A percentile compares a stretch with the other conserved stretches of the same genome.
Conservation (phyloP, 2,888 invertebrate genomes). For the Drosophila buzzatii region DNA sequence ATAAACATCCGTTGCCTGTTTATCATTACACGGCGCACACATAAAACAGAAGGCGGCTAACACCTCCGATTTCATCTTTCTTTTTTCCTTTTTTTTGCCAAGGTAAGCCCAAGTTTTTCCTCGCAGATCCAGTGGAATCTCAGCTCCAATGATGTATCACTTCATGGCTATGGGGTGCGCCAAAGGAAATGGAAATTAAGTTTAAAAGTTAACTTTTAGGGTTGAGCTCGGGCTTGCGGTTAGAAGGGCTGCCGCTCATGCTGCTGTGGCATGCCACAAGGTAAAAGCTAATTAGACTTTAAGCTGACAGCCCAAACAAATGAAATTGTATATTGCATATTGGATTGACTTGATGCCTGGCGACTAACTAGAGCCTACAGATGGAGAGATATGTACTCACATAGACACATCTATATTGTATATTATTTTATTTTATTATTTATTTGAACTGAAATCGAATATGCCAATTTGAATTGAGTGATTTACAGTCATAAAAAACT, state of each 20-base stretch:
- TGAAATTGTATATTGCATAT: conserved; percentile 33
- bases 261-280: conserved; percentile 63
- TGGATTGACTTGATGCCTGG: neutral
- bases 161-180: conserved; percentile 11
- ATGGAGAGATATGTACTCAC: no score
- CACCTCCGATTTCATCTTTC: conserved; percentile 20
- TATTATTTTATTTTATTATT: no score
- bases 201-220: conserved; percentile 44
- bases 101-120: conserved; percentile 30
- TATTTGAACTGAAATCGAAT: no score
- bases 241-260: conserved; percentile 3
- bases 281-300: conserved; percentile 74
- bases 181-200: conserved; percentile 51
- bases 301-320: conserved; percentile 60
- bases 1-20: conserved; percentile 77
- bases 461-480: neutral
- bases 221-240: conserved; percentile 21
- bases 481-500: neutral
- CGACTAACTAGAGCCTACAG: no score
- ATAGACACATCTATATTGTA: no score
- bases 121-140: conserved; percentile 52
- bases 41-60: conserved; percentile 64
- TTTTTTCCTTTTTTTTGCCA: neutral
- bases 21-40: conserved; percentile 67
- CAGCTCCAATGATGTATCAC: conserved; percentile 72